Percentiles rank a stretch among this genome's conserved stretches.
These are phyloP conservation scores for Prionchulus punctatus DNA, from an alignment of 2,888 invertebrate species.

Conservation along the genomic window DNA sequence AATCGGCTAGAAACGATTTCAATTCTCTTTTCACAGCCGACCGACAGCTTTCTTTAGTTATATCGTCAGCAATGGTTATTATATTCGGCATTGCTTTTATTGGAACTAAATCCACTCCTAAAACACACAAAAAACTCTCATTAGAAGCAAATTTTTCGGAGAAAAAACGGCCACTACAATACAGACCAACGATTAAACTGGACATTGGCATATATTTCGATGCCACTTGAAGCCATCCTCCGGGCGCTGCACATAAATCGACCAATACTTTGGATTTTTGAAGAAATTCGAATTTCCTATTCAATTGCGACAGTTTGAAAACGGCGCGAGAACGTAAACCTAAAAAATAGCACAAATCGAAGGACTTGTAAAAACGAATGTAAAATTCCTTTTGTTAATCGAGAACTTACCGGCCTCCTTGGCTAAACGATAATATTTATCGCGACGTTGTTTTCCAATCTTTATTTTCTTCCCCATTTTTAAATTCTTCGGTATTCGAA, in stretches of 20 bases:
- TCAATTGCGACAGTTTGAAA: conserved; percentile 95
- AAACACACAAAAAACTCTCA: conserved; percentile 7
- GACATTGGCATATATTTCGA: conserved; percentile 93
- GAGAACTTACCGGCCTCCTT: conserved; percentile 72
- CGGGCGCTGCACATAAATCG: conserved; percentile 96
- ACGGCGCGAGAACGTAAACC: conserved; percentile 93
- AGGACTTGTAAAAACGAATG: neutral
- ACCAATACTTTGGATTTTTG: conserved; percentile 87
- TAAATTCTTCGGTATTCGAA: too few relatives aligned
- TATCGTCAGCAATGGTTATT: conserved; percentile 75
- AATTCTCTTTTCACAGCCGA: conserved; percentile 62
- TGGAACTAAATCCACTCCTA: conserved; percentile 80
- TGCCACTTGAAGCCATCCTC: conserved; percentile 97
- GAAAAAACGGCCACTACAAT: neutral
- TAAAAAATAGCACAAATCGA: conserved; percentile 32
- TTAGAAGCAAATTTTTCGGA: neutral
- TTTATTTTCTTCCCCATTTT: conserved; percentile 82
- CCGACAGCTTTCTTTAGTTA: conserved; percentile 80
- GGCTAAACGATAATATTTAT: conserved; percentile 94
- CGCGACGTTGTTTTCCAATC: conserved; percentile 90
- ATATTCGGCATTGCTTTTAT: conserved; percentile 79
- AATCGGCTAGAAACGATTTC: conserved; percentile 89
- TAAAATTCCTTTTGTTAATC: conserved; percentile 1
- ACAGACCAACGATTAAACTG: conserved; percentile 61
- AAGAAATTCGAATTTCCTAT: conserved; percentile 87